Percentiles rank a stretch among this genome's conserved stretches.
Conservation (phyloP, 2,113 vertebrate genomes). For the Phyllostomus hastatus region DNA sequence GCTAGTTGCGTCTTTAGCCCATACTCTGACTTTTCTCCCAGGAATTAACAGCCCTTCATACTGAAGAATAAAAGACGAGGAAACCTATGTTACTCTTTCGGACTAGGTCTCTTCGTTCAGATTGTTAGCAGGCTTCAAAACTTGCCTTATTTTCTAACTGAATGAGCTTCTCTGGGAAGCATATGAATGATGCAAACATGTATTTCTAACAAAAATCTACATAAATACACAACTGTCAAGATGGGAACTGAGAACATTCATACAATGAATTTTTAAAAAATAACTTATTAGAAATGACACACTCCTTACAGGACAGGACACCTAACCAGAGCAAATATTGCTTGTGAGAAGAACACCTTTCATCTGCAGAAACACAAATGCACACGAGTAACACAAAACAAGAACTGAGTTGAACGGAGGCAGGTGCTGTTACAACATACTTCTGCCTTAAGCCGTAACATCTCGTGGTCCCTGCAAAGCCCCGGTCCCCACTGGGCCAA, state of each 20-base stretch:
- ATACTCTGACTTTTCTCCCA: not conserved
- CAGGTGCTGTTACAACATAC: not conserved
- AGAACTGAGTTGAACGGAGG: not conserved
- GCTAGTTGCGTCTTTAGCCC: not conserved
- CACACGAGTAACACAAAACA: not conserved
- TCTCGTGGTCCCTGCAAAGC: not conserved
- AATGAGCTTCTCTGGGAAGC: constrained; percentile 75
- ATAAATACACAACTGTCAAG: constrained; percentile 1
- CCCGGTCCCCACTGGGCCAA: not conserved
- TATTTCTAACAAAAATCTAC: constrained; percentile 50
- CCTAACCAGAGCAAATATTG: constrained; percentile 38
- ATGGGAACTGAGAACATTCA: constrained; percentile 41
- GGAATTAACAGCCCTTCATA: constrained; percentile 38
- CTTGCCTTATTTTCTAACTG: constrained; percentile 42
- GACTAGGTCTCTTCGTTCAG: constrained; percentile 38
- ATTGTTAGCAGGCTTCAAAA: constrained; percentile 60
- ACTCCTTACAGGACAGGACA: not conserved
- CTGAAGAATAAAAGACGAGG: constrained; percentile 38
- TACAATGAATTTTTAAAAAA: constrained; percentile 43
- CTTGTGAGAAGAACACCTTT: not conserved
- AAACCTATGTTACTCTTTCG: constrained; percentile 7
- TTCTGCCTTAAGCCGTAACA: not conserved
- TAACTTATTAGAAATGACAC: constrained; percentile 52
- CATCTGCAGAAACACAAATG: constrained; percentile 53
- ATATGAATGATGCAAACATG: constrained; percentile 38